These are phyloP conservation scores for Lanius collurio DNA, from an alignment of 2,113 vertebrate species.

Conservation along the genomic window DNA sequence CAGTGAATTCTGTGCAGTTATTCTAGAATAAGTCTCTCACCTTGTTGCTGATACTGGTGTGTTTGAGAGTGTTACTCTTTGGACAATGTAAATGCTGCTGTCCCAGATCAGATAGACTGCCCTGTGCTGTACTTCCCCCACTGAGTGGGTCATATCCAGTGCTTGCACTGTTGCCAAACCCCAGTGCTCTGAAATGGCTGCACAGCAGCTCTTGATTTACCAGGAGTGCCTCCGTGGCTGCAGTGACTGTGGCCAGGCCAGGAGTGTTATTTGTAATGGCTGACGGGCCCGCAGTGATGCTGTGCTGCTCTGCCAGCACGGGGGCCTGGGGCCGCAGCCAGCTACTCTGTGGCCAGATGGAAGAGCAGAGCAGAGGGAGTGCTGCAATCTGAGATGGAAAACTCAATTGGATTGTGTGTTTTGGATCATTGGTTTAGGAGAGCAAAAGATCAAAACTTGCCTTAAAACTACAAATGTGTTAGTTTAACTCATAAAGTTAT, in stretches of 20 bases:
- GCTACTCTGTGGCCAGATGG: not conserved
- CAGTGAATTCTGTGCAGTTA: not conserved
- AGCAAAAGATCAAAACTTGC: not conserved
- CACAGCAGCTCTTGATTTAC: not conserved
- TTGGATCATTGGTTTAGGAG: not conserved
- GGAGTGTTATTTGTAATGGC: not conserved
- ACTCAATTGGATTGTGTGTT: not conserved
- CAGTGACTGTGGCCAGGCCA: not conserved
- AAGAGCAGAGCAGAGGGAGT: not conserved
- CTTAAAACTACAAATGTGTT: not conserved
- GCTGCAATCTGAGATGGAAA: not conserved
- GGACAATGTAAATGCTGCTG: not conserved
- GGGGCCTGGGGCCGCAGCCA: not conserved
- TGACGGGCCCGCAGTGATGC: accelerated
- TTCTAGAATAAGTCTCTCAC: not conserved
- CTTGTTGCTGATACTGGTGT: not conserved
- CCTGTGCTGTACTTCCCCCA: not conserved
- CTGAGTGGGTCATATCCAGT: not conserved
- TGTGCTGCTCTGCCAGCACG: accelerated
- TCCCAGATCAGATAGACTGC: not conserved
- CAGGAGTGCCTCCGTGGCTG: not conserved
- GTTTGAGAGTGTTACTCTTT: not conserved
- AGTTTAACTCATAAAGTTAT: not conserved
- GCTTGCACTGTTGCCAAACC: accelerated
- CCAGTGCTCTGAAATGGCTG: not conserved